phyloP scores from a whole-genome alignment of 2,888 invertebrate species.

The Caenorhabditis zanzibari region DNA sequence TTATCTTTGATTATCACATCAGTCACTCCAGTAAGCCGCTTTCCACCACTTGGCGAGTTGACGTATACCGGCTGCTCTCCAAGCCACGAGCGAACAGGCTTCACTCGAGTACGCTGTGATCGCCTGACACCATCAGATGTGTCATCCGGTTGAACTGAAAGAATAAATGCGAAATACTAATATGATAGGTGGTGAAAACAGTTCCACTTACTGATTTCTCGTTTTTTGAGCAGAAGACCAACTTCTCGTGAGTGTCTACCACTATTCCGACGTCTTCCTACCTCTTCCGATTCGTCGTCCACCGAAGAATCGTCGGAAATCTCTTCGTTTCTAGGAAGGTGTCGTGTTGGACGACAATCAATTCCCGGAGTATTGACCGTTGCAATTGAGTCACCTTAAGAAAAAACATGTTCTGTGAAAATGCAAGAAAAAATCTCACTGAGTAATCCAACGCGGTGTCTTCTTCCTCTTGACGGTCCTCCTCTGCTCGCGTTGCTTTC shows the following conservation, averaged over 20 bases:
- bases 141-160: conserved; percentile 56
- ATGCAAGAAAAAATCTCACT: not conserved
- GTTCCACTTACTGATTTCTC: conserved; percentile 39
- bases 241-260: not conserved
- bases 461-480: not conserved
- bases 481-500: not conserved
- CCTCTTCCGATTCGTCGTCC: not conserved
- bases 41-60: conserved; percentile 55
- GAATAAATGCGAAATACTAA: not conserved
- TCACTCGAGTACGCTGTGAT: conserved; percentile 54
- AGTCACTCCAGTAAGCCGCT: conserved; percentile 49
- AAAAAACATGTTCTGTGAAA: not conserved
- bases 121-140: conserved; percentile 32
- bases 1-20: conserved; percentile 57
- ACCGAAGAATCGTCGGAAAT: not conserved
- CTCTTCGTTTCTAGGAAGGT: not conserved
- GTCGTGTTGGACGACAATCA: not conserved
- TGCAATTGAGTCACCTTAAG: conserved; percentile 39
- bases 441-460: conserved; percentile 13
- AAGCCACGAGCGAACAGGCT: conserved; percentile 65
- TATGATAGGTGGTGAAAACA: not conserved
- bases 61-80: conserved; percentile 62
- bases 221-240: conserved; percentile 40
- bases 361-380: conserved; percentile 37
- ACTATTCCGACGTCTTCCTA: not conserved